Evolutionary conservation across 1,140 invertebrate genomes (phyloP).

Genomic region (Sarcophaga bullata): DNA sequence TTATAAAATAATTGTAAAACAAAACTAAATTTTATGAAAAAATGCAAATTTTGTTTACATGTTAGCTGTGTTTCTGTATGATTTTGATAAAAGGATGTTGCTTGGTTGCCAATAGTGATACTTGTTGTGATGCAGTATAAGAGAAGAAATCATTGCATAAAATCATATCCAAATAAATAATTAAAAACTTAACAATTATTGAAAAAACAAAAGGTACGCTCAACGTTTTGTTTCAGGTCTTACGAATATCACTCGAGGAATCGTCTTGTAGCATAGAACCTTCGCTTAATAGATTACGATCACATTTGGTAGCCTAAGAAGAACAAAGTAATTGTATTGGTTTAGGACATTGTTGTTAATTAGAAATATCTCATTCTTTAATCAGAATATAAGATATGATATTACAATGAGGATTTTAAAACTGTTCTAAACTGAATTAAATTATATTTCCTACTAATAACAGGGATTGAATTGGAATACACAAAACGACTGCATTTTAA

Average conservation of each 20-base stretch:
- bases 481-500: not conserved
- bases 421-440: not conserved
- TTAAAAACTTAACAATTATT: not conserved
- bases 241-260: conserved; percentile 46
- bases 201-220: conserved; percentile 13
- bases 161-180: not conserved
- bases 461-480: not conserved
- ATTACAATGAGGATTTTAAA: not conserved
- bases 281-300: conserved; percentile 61
- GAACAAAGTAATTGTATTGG: conserved; percentile 11
- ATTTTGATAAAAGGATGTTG: not conserved
- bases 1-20: too few species aligned
- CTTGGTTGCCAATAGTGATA: not conserved
- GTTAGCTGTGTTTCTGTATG: not conserved
- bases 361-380: not conserved
- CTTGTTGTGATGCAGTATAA: not conserved
- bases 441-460: not conserved
- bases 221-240: conserved; percentile 40
- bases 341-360: too few species aligned
- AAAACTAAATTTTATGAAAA: not conserved
- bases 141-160: not conserved
- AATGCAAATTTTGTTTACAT: not conserved
- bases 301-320: conserved; percentile 62
- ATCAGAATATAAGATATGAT: not conserved
- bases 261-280: conserved; percentile 44